phyloP scores from a whole-genome alignment of 1,140 invertebrate species.

The Hylaeus volcanicus region DNA sequence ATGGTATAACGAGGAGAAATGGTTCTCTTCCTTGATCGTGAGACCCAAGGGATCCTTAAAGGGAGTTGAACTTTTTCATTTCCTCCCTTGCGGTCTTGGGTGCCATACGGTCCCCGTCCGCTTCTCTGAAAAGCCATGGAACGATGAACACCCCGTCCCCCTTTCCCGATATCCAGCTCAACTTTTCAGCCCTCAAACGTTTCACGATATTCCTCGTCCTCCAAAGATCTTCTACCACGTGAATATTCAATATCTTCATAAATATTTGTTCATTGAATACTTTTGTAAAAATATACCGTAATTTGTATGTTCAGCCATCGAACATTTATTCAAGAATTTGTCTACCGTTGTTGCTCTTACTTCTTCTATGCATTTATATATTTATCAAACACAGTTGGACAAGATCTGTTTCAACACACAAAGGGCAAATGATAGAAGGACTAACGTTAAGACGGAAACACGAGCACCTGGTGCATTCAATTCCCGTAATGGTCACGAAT shows the following conservation, averaged over 20 bases:
- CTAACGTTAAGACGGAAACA: not conserved
- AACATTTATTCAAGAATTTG: too few relatives aligned
- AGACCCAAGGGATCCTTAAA: not conserved
- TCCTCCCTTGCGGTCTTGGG: not conserved
- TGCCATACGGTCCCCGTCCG: not conserved
- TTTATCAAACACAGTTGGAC: not conserved
- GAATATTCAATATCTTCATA: not conserved
- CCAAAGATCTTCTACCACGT: too few relatives aligned
- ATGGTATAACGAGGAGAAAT: not conserved
- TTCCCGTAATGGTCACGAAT: not conserved
- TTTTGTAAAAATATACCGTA: too few relatives aligned
- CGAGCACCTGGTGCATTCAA: conserved; percentile 26
- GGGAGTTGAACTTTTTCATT: conserved; percentile 27
- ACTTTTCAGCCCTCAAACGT: conserved; percentile 7
- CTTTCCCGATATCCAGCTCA: not conserved
- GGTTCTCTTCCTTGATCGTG: not conserved
- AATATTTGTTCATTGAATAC: not conserved
- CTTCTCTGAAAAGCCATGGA: not conserved
- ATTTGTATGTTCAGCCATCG: too few relatives aligned
- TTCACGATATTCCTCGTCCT: not conserved
- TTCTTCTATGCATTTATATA: too few relatives aligned
- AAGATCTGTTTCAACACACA: not conserved
- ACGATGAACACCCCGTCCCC: not conserved
- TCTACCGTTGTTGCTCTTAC: too few relatives aligned
- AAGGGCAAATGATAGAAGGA: not conserved